Evolutionary conservation across 2,113 vertebrate species (phyloP), one percentile per base, ranked within the genome.

Genomic region (Callopanchax toddi): DNA sequence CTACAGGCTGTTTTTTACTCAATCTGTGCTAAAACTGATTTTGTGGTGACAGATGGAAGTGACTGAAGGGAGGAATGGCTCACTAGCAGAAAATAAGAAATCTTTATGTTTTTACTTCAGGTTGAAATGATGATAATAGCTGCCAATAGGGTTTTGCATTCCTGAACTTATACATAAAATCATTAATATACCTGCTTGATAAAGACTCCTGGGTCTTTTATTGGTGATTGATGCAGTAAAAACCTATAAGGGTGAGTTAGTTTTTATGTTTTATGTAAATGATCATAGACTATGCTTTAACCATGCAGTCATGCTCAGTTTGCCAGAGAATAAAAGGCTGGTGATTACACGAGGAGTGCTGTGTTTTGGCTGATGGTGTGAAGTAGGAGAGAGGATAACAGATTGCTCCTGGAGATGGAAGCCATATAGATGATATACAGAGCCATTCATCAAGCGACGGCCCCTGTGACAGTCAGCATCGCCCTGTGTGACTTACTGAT

Each of bases 1-100:
- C 79, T 64, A 62, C 69, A 62, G 50, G 40, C 9, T 34, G n/a
- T 43, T 43, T 9, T 16, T 23, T 61, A 57, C 66, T 76, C 71
- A 73, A 69, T 40, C 52, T 43, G 56, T 51, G 52, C 56, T 43
- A 64, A 72, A n/a, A 6, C 63, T 55, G 70, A 43, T 67, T 76
- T 39, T 49, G 76, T 61, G 52, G 57, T 60, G 79, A 88, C 83
- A 77, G 81, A 87, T 83, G 79, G 78, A 52, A 67, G 68, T n/a
- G 61, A 69, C 4, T 49, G 42, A 59, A 78, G 50, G 71, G 23
- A 62, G 71, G 57, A 48, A 74, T 13, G 34, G 66, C 51, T 76
- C 42, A 36, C 17, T 36, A 64, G 34, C 61, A 66, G 55, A 23
- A 34, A 51, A 65, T 49, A 58, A 67, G 64, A 59, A 58, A 43